These are phyloP conservation scores for Meriones unguiculatus DNA, from an alignment of 2,113 vertebrate genomes.

Conservation along the genomic window DNA sequence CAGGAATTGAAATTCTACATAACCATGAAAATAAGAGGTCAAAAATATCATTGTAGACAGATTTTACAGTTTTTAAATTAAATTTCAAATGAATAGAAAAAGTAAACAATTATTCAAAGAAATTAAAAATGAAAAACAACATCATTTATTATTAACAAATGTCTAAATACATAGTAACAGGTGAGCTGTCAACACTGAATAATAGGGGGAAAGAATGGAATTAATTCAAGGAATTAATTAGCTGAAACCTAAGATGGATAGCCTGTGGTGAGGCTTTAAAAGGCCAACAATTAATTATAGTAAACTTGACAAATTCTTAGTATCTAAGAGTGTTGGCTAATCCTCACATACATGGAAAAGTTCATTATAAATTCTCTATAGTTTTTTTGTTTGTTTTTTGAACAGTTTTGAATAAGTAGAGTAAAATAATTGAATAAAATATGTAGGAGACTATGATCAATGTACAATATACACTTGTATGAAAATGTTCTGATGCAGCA, in stretches of 20 bases:
- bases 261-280: conserved; percentile 4
- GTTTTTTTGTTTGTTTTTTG: neutral
- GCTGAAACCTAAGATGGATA: neutral
- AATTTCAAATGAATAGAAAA: neutral
- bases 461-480: neutral
- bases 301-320: conserved; percentile 26
- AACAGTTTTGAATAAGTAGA: conserved; percentile 11
- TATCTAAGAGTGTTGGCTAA: neutral
- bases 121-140: neutral
- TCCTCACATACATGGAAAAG: neutral
- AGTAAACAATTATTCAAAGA: conserved; percentile 44
- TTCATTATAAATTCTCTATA: conserved; percentile 18
- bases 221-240: conserved; percentile 53
- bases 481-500: neutral
- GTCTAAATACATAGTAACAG: neutral
- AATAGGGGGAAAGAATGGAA: neutral
- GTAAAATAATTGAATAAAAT: neutral
- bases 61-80: neutral
- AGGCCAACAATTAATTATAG: neutral
- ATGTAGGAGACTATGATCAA: neutral
- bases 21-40: conserved; percentile 7
- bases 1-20: neutral
- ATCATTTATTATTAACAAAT: neutral
- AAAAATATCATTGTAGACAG: conserved; percentile 4
- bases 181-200: neutral